These are phyloP conservation scores for Phacellophora camtschatica DNA, from an alignment of 30 jellyfish, hydroid and myxozoan genomes.

Conservation along the genomic window DNA sequence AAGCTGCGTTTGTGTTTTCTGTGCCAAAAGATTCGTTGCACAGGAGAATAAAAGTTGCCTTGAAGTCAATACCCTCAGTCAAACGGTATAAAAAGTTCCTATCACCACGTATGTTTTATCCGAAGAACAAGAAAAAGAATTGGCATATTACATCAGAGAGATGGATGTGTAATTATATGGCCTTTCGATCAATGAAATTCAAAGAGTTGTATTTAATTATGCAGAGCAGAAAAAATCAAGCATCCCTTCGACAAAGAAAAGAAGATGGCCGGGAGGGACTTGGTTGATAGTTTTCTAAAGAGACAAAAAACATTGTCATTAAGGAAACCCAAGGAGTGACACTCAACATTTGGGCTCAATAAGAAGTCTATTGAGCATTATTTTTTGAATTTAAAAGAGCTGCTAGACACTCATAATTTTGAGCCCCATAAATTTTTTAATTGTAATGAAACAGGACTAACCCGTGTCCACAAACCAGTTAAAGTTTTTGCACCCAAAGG, in stretches of 20 bases:
- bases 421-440: constrained; percentile 48
- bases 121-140: constrained; percentile 30
- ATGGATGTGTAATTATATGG: constrained; percentile 36
- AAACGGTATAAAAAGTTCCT: not conserved
- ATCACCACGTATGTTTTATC: constrained; percentile 16
- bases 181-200: constrained; percentile 7
- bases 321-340: constrained; percentile 50
- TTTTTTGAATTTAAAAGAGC: constrained; percentile 5
- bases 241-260: constrained; percentile 30
- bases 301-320: constrained; percentile 31
- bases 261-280: constrained; percentile 15
- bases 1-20: constrained; percentile 31
- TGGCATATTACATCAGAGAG: constrained; percentile 31
- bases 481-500: constrained; percentile 61
- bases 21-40: constrained; percentile 67
- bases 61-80: not conserved
- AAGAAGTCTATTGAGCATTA: not conserved
- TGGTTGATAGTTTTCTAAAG: constrained; percentile 52
- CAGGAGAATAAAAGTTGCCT: constrained; percentile 37
- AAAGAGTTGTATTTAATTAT: constrained; percentile 8
- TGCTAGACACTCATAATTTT: constrained; percentile 30
- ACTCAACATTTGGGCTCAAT: constrained; percentile 49
- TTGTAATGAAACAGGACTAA: constrained; percentile 60
- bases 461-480: constrained; percentile 69
- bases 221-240: constrained; percentile 21